phyloP scores from a whole-genome alignment of 2,797 vertebrate genomes.

The Pelodytes ibericus region DNA sequence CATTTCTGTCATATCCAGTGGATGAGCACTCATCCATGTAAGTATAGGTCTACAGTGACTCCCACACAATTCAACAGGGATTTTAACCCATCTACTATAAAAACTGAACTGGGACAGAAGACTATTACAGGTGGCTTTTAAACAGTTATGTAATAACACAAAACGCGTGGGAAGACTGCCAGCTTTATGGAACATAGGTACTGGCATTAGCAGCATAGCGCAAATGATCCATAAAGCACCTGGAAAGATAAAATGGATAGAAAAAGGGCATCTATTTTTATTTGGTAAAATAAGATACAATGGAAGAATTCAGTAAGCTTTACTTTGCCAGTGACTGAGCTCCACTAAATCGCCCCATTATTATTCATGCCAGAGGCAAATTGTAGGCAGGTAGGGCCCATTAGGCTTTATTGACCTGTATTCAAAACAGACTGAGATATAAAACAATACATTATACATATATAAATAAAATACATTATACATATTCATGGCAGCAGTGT shows the following conservation, averaged over 20 bases:
- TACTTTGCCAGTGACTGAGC: no score
- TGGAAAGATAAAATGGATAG: neutral
- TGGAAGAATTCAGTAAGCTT: no score
- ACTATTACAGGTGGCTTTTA: slow-evolving; percentile 2
- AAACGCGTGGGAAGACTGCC: neutral
- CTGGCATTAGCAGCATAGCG: neutral
- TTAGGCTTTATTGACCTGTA: no score
- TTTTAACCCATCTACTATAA: neutral
- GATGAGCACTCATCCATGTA: slow-evolving; percentile 45
- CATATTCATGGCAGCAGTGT: no score
- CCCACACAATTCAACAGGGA: slow-evolving; percentile 19
- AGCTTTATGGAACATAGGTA: neutral
- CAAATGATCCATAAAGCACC: neutral
- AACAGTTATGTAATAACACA: neutral
- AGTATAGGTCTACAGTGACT: slow-evolving; percentile 25
- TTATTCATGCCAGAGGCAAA: no score
- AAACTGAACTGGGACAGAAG: slow-evolving; percentile 1
- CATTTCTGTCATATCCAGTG: slow-evolving; percentile 40
- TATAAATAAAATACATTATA: no score
- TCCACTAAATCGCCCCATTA: no score
- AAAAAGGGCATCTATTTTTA: neutral
- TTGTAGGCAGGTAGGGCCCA: no score
- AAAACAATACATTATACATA: no score
- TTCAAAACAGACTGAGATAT: no score
- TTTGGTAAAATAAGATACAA: no score